These are phyloP conservation scores for Heliconius ismenius DNA, from an alignment of 2,888 invertebrate species.

Conservation along the genomic window DNA sequence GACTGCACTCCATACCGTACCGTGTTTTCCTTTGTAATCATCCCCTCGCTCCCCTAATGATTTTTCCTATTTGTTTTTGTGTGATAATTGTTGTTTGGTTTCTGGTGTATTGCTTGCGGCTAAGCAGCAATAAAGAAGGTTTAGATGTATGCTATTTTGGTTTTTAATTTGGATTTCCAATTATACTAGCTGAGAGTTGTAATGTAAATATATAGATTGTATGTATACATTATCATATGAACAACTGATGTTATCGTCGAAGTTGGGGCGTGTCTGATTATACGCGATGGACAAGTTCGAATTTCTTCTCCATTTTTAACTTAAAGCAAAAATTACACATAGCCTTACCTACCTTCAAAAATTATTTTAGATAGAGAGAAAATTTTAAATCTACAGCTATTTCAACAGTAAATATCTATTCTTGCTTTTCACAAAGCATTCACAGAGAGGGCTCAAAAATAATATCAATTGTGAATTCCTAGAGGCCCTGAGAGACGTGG, in stretches of 20 bases:
- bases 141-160: conserved; percentile 35
- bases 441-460: conserved; percentile 27
- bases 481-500: conserved; percentile 57
- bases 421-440: not conserved
- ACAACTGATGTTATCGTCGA: not conserved
- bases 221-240: not conserved
- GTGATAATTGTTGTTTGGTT: conserved; percentile 79
- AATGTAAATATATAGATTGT: not conserved
- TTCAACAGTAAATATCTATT: not conserved
- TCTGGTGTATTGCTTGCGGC: conserved; percentile 74
- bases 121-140: conserved; percentile 55
- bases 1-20: conserved; percentile 59
- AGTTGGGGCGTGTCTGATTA: not conserved
- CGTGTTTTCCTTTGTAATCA: conserved; percentile 74
- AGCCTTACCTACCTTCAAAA: no score
- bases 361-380: no score
- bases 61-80: conserved; percentile 81
- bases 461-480: conserved; percentile 63
- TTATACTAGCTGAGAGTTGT: not conserved
- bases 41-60: conserved; percentile 73
- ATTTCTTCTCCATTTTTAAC: no score
- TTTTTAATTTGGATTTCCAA: conserved; percentile 18
- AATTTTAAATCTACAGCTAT: no score
- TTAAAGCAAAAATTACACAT: no score
- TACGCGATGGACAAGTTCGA: no score